These are phyloP conservation scores for Minunthozetes semirufus DNA, from an alignment of 2,888 invertebrate genomes.

Conservation along the genomic window DNA sequence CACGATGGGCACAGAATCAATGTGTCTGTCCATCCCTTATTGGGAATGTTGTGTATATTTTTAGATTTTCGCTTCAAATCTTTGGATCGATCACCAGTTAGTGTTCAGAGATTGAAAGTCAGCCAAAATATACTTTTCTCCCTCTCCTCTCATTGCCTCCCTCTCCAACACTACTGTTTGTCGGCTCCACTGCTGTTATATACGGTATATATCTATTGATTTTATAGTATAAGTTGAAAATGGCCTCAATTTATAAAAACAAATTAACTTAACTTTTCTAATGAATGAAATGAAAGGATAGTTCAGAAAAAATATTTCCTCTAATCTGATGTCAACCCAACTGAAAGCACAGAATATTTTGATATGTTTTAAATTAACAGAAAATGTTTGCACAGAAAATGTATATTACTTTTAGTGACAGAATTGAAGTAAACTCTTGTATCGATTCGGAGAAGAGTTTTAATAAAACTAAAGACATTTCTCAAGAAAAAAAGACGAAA, in stretches of 20 bases:
- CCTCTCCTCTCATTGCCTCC: neutral
- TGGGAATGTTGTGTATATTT: neutral
- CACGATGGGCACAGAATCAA: too few relatives aligned
- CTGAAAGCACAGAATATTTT: neutral
- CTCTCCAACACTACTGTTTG: neutral
- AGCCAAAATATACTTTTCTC: neutral
- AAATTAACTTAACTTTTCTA: conserved; percentile 7
- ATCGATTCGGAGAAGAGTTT: neutral
- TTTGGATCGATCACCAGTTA: conserved; percentile 2
- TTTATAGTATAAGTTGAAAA: neutral
- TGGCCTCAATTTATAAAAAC: conserved; percentile 10
- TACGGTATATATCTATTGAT: neutral
- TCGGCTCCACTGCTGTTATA: neutral
- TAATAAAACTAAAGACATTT: neutral
- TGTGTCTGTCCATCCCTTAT: too few relatives aligned
- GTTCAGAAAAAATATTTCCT: neutral
- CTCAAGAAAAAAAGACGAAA: neutral
- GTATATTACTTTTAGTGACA: neutral
- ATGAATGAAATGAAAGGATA: neutral
- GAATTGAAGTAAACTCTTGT: neutral
- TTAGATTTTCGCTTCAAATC: conserved; percentile 1
- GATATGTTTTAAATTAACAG: neutral
- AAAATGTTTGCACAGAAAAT: neutral
- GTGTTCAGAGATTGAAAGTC: conserved; percentile 1
- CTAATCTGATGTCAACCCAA: neutral